Base-by-base conservation (phyloP, 2,113 vertebrate species). In the Candoia aspera region DNA sequence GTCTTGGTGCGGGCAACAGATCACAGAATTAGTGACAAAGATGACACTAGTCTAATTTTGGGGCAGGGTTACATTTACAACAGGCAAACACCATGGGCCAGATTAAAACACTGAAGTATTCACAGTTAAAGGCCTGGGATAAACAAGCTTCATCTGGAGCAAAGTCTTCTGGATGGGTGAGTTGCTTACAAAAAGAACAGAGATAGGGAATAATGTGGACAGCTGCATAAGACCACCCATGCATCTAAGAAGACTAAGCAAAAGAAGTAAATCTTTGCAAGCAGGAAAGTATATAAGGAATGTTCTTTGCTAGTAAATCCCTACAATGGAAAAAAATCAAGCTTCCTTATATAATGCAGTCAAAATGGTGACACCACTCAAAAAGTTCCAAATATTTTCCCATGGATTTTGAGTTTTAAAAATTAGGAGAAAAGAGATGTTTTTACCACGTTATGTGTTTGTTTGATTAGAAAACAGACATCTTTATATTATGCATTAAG, bases 1-100 rank as follows among this genome's bases (percentile, higher is more conserved):
- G 92, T 94, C 0, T 0, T 93, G 88, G 90, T 94, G 92, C 6
- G 89, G 92, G 93, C 73, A 21, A 95, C 89, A 94, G 93, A 93
- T 95, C 95, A 96, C 91, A 95, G 93, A 86, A 94, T 46, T 86
- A 93, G 90, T 83, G 86, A 92, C 90, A 95, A 94, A 95, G 49
- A 62, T 86, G 54, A 15, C 8, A 94, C 90, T 46, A 26, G 86
- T 92, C 93, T 92, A 93, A 93, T 92, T 91, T 89, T 91, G 84
- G 95, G 96, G 93, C 54, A 96, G 84, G 93, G 92, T 60, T 10
- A 1, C 86, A 88, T 92, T 94, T 95, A 88, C 90, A 12, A 53
- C 92, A 84, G 64, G 17, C 4, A 84, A 46, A 26, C 23, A 54
- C 58, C 92, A 84, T 3, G 19, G 46, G 89, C 94, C 85, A 64